Evolutionary conservation across 2,113 vertebrate genomes (phyloP), one percentile per base, ranked within the genome.

Genomic region (Oreochromis aureus): DNA sequence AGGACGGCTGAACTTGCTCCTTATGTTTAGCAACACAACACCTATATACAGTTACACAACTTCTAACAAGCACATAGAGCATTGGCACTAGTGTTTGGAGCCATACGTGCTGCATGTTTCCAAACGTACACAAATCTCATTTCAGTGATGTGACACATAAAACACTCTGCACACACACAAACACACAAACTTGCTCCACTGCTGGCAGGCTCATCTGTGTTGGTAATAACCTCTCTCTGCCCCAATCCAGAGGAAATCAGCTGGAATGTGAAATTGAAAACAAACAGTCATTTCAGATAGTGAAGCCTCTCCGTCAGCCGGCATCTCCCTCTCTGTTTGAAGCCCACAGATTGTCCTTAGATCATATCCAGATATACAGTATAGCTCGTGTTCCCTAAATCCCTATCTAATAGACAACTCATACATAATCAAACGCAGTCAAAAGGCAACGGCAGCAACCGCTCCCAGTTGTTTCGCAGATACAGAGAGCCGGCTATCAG

Each of bases 251-350:
- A 85, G 89, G 92, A 90, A 95, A 96, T 96, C 95, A 92, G 91
- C 85, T 90, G 89, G 92, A 90, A 95, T 95, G 95, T 95, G 91
- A 95, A 96, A 96, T 96, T 96, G 95, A 96, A 96, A 96, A 96
- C 95, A 96, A 96, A 96, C 94, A 96, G 89, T 96, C 90, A 95
- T 96, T 95, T 96, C 86, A 95, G 94, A 95, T 94, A 94, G 90
- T 41, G 88, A 54, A 73, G 86, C 88, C 11, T 79, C 86, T 89
- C 87, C 79, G 81, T 92, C 88, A 87, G 88, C n/a, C 81, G 22
- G 83, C 80, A 59, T 87, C 87, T 84, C 78, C 85, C 44, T 63
- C 89, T 81, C 84, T 83, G 86, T 90, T 89, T 86, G 88, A 87
- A 90, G 89, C 91, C 63, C 69, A 53, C 89, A 92, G 91, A 93